Base-by-base conservation (phyloP, 2,113 vertebrate genomes). In the Scomber japonicus region DNA sequence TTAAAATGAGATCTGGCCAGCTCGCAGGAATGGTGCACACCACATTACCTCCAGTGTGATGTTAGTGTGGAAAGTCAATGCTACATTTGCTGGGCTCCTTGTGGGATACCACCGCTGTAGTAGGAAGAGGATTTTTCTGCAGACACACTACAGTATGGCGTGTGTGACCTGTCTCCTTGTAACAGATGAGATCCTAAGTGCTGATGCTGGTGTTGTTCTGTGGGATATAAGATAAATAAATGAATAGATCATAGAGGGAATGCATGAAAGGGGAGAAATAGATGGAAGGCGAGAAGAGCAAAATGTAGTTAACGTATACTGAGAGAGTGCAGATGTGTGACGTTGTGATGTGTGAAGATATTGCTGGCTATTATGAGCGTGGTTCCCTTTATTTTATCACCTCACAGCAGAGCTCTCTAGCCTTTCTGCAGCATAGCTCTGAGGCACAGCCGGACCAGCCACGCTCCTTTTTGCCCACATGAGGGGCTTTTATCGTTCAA, bases 271-370 rank as follows among this genome's bases (percentile, higher is more conserved):
- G 45, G n/a, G 60, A 11, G 27, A 60, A 74, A 74, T 77, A 65
- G 49, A 74, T 49, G 65, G 65, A 56, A 71, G 66, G 76, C 73
- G 83, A 78, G 62, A 82, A 81, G 55, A 81, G 83, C 79, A 79
- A 82, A 86, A 79, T 21, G 70, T 76, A 14, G 88, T 84, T 82
- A 86, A 89, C 91, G 81, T 73, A 71, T 59, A 79, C 61, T 66
- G 56, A 3, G 88, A 74, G 88, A 91, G 83, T 87, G 88, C 80
- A 80, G 88, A 91, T 82, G 88, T 90, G 88, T 85, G 87, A 84
- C 8, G 57, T 85, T 82, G 85, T 87, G 91, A 95, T 88, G 91
- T 94, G 92, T 91, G 90, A 91, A 94, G 89, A 89, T 88, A 80
- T 78, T 75, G 79, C 69, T 51, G 82, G 59, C 87, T 92, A 89